Evolutionary conservation across 2,113 vertebrate species (phyloP).

Genomic region (Dicerorhinus sumatrensis): DNA sequence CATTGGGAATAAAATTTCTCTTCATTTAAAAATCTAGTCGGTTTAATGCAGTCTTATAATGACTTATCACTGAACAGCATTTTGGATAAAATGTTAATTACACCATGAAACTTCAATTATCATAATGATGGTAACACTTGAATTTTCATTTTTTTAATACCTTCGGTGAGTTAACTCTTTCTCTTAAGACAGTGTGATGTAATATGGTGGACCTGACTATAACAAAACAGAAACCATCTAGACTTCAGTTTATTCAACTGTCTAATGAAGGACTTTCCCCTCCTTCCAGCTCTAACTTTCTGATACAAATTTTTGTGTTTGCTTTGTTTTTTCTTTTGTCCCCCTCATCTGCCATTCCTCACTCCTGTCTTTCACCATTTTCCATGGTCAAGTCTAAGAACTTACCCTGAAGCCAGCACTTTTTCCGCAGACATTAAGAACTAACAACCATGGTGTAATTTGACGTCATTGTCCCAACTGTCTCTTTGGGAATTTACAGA

Average conservation of each 20-base stretch:
- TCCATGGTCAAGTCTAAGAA: background rate
- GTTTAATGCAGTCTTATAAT: slow-evolving; percentile 50
- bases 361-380: background rate
- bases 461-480: background rate
- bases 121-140: background rate
- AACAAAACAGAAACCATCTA: background rate
- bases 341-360: background rate
- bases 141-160: slow-evolving; percentile 39
- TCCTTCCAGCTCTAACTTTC: background rate
- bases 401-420: background rate
- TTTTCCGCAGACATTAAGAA: slow-evolving; percentile 27
- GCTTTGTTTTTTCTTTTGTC: background rate
- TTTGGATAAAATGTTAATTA: slow-evolving; percentile 77
- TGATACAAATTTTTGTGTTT: background rate
- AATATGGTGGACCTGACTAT: accelerated
- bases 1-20: slow-evolving; percentile 41
- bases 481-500: background rate
- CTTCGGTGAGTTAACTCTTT: slow-evolving; percentile 45
- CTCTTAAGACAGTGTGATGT: background rate
- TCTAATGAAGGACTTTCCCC: background rate
- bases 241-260: background rate
- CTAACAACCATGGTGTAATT: background rate
- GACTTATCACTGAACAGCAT: background rate
- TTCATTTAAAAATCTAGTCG: slow-evolving; percentile 36
- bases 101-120: slow-evolving; percentile 27